Base-by-base conservation (phyloP, 64 coral and sea anemone species). In the Pocillopora verrucosa region DNA sequence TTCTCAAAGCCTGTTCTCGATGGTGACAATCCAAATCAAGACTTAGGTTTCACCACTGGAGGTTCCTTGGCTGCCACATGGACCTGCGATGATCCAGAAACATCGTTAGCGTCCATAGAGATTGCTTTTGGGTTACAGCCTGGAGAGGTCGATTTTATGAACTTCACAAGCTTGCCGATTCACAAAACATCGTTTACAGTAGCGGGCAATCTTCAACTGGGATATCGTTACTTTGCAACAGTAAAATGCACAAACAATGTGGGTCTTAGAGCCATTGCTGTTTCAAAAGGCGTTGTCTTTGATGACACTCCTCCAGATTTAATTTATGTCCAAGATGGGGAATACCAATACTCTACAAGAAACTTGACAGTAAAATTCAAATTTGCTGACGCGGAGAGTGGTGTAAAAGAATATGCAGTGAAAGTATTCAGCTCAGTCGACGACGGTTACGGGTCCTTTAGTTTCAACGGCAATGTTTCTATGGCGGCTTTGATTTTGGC, bases 111-210 rank as follows among this genome's bases (percentile, higher is more conserved):
- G 45, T 80, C 82, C 26, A 77, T 92, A 37, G 77, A 91, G 69
- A 91, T 98, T 22, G 93, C 87, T 15, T 95, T 98, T 76, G 96
- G 96, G 1, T 26, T 88, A 45, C 96, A 98, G 59, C 96, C 96
- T 72, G 96, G 96, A 86, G 72, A 73, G 26, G 61, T 61, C 1
- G 79, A 95, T 74, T 72, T 93, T 25, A 84, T 90, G 79, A 90
- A 88, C 34, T 95, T 93, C 11, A 92, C 89, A 19, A 65, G 17
- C 15, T 26, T 95, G 11, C 37, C 91, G 13, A 13, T 74, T 26
- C 24, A 72, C 14, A 84, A 93, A 35, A 98, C 62, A 10, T 92
- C 87, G 10, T 91, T 87, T 36, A 78, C 76, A 19, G 36, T 79
- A 20, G 77, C 80, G 25, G 57, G 72, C 13, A 19, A 37, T 61